A percentile compares a stretch with the other conserved stretches of the same genome.
Evolutionary conservation across 1,140 invertebrate genomes (phyloP).

Genomic region (Gerris buenoi): DNA sequence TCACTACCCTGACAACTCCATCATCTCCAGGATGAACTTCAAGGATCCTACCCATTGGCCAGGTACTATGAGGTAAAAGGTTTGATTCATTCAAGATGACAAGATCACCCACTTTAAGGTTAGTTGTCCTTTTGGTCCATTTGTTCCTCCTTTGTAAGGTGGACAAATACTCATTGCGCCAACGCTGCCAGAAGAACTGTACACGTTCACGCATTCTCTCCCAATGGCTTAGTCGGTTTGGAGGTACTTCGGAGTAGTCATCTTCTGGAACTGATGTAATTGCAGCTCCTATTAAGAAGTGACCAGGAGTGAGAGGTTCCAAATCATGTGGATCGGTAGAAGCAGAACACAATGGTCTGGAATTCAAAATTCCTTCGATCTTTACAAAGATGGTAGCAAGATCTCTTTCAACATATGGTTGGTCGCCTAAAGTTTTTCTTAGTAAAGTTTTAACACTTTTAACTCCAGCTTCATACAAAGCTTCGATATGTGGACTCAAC

Average conservation of each 20-base stretch:
- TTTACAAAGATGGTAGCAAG: slow-evolving; percentile 17
- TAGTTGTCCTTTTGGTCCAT: slow-evolving; percentile 15
- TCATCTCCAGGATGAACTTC: slow-evolving; percentile 27
- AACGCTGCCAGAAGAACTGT: slow-evolving; percentile 26
- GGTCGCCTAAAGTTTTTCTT: not conserved
- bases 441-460: not conserved
- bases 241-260: slow-evolving; percentile 4
- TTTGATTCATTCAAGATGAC: slow-evolving; percentile 26
- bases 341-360: slow-evolving; percentile 13
- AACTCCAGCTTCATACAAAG: not conserved
- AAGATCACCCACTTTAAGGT: slow-evolving; percentile 15
- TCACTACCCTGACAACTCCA: slow-evolving; percentile 26
- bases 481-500: slow-evolving; percentile 18
- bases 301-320: slow-evolving; percentile 18
- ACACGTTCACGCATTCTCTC: slow-evolving; percentile 17
- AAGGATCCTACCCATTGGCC: slow-evolving; percentile 27
- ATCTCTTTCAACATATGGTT: slow-evolving; percentile 14
- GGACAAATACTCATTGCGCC: slow-evolving; percentile 26
- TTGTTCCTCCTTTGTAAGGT: slow-evolving; percentile 22
- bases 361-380: slow-evolving; percentile 21
- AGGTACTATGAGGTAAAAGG: slow-evolving; percentile 25
- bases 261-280: slow-evolving; percentile 16
- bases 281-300: slow-evolving; percentile 22
- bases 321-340: slow-evolving; percentile 16
- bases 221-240: slow-evolving; percentile 20